A percentile compares a stretch with the other conserved stretches of the same genome.
phyloP scores from a whole-genome alignment of 2,888 invertebrate species.

The Plagodis pulveraria region DNA sequence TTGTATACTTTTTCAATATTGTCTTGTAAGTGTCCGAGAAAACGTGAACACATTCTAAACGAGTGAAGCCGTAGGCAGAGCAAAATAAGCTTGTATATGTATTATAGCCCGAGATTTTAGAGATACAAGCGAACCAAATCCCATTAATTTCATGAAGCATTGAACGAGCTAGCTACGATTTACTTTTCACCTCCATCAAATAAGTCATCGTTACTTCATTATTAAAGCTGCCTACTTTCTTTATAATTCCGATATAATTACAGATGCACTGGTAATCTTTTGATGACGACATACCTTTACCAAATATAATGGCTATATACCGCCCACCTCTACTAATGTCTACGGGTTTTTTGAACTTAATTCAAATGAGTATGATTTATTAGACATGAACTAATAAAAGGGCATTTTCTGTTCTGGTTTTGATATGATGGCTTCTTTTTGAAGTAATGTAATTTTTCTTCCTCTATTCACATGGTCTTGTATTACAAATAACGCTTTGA shows the following conservation, averaged over 20 bases:
- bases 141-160: neutral
- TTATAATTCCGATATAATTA: conserved; percentile 29
- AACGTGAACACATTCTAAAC: no score
- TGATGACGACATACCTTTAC: conserved; percentile 30
- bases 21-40: no score
- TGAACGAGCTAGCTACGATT: neutral
- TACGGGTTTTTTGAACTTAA: conserved; percentile 22
- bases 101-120: no score
- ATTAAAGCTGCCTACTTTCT: conserved; percentile 29
- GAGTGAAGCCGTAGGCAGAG: no score
- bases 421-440: conserved; percentile 4
- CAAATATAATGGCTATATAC: conserved; percentile 23
- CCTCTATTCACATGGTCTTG: no score
- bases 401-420: neutral
- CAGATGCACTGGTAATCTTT: conserved; percentile 17
- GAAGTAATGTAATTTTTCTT: neutral
- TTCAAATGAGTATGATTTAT: conserved; percentile 27
- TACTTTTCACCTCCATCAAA: conserved; percentile 23
- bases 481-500: no score
- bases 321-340: conserved; percentile 24
- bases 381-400: conserved; percentile 2
- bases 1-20: no score
- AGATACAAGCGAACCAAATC: no score
- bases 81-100: no score
- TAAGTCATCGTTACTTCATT: conserved; percentile 28